Evolutionary conservation across 1,140 invertebrate species (phyloP).

Genomic region (Anastrepha obliqua): DNA sequence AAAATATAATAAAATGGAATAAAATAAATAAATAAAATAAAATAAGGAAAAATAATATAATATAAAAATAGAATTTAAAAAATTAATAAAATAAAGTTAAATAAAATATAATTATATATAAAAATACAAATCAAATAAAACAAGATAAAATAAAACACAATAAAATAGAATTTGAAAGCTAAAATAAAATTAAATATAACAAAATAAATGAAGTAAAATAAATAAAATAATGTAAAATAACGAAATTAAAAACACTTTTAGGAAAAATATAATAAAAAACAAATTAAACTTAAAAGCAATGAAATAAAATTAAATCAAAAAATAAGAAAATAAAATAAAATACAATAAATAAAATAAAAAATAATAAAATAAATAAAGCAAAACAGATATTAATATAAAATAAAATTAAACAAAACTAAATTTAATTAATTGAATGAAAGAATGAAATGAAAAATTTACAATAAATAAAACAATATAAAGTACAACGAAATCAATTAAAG

Average conservation of each 20-base stretch:
- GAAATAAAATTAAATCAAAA: neutral
- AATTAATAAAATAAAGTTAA: too few relatives aligned
- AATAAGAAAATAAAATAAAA: neutral
- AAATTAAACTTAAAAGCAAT: neutral
- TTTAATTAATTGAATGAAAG: too few relatives aligned
- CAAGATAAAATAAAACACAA: too few relatives aligned
- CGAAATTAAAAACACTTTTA: neutral
- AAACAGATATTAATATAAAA: too few relatives aligned
- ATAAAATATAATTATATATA: too few relatives aligned
- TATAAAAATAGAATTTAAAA: neutral
- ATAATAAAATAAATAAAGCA: neutral
- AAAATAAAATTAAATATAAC: too few relatives aligned
- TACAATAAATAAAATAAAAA: neutral
- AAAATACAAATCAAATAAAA: too few relatives aligned
- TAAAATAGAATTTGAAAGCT: too few relatives aligned
- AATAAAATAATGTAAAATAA: neutral
- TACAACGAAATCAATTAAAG: neutral
- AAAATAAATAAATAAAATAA: neutral
- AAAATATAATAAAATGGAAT: neutral
- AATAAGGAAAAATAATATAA: neutral
- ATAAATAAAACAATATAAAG: neutral
- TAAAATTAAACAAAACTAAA: too few relatives aligned
- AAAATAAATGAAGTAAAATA: too few relatives aligned
- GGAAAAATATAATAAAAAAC: neutral
- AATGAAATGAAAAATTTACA: too few relatives aligned